Percentiles rank a stretch among this genome's conserved stretches.
These are phyloP conservation scores for Drusus annulatus DNA, from an alignment of 1,140 invertebrate genomes.

Conservation along the genomic window DNA sequence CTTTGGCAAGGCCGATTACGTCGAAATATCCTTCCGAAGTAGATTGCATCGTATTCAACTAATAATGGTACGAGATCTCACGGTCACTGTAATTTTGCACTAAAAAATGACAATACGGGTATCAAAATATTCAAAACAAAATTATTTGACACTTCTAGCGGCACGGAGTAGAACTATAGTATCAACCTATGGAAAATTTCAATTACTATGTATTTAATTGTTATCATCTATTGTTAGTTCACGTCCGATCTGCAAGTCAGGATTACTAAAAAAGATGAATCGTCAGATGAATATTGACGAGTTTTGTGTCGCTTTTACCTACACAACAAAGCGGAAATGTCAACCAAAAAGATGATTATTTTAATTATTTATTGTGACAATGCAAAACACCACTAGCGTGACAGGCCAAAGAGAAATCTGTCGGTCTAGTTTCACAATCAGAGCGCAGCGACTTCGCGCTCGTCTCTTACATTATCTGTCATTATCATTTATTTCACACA, in stretches of 20 bases:
- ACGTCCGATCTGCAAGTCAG: no score
- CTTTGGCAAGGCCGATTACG: conserved; percentile 68
- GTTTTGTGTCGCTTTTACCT: not conserved
- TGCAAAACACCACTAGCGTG: conserved; percentile 16
- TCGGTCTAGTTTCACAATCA: not conserved
- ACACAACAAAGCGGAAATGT: conserved; percentile 43
- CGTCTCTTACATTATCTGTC: not conserved
- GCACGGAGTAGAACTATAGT: no score
- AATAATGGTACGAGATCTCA: conserved; percentile 24
- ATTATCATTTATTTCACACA: not conserved
- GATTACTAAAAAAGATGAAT: no score
- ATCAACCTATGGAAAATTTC: no score
- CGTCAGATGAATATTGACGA: not conserved
- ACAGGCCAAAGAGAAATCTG: conserved; percentile 5
- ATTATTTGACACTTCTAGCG: no score
- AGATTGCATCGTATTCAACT: conserved; percentile 64
- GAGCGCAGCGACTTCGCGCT: not conserved
- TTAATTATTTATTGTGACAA: conserved; percentile 38
- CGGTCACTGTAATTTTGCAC: conserved; percentile 4
- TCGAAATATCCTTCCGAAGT: conserved; percentile 63
- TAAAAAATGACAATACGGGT: no score
- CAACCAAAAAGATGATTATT: conserved; percentile 37
- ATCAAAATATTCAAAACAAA: no score
- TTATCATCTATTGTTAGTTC: no score
- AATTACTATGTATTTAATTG: no score